Percentiles rank a stretch among this genome's conserved stretches.
Evolutionary conservation across 2,888 invertebrate genomes (phyloP).

Genomic region (Alentia gelatinosa): DNA sequence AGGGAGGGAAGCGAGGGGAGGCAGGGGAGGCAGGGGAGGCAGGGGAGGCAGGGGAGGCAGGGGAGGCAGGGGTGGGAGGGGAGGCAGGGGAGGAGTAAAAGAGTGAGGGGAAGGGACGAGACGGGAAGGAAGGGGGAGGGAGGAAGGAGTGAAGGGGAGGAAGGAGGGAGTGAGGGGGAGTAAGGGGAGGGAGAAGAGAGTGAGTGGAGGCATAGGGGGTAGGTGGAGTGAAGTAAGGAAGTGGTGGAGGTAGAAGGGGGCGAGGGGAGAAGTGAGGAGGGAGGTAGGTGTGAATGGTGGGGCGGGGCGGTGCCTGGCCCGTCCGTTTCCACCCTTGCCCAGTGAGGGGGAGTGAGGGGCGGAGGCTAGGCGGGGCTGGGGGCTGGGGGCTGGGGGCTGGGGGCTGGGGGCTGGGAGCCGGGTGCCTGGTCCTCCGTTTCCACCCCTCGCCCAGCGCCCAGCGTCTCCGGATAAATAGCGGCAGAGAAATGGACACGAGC

Average conservation of each 20-base stretch:
- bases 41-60: not conserved
- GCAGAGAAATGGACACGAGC: not conserved
- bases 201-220: too few relatives aligned
- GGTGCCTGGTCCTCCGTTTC: too few relatives aligned
- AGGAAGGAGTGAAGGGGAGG: not conserved
- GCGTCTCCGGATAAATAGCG: not conserved
- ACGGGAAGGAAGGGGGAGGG: not conserved
- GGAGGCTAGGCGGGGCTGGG: too few relatives aligned
- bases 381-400: too few relatives aligned
- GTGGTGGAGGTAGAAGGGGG: not conserved
- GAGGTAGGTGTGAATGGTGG: too few relatives aligned
- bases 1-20: not conserved
- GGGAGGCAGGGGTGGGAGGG: not conserved
- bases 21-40: not conserved
- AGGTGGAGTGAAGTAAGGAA: not conserved
- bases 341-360: too few relatives aligned
- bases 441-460: too few relatives aligned
- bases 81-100: not conserved
- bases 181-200: not conserved
- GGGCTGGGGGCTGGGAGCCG: too few relatives aligned
- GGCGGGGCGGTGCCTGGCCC: too few relatives aligned
- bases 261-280: too few relatives aligned
- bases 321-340: too few relatives aligned
- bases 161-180: constrained; percentile 3
- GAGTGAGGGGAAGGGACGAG: not conserved